Evolutionary conservation across 1,140 invertebrate species (phyloP).

Genomic region (Brachionus angularis): DNA sequence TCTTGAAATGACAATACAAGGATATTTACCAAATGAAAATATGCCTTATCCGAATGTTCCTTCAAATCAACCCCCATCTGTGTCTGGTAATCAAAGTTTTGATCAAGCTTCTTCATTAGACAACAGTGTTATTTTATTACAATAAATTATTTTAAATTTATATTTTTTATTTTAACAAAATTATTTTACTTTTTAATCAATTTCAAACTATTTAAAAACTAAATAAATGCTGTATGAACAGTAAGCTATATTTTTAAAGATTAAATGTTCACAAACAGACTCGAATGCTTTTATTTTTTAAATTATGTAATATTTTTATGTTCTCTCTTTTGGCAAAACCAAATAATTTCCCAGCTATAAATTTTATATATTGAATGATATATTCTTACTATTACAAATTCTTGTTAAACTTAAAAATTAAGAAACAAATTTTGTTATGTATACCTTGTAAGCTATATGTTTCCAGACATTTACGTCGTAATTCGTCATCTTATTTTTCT

Average conservation of each 20-base stretch:
- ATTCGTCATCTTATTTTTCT: too few relatives aligned
- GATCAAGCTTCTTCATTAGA: conserved; percentile 17
- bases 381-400: conserved; percentile 5
- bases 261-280: too few relatives aligned
- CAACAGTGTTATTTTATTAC: conserved; percentile 20
- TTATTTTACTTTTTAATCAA: neutral
- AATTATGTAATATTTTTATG: too few relatives aligned
- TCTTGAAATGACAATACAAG: conserved; percentile 31
- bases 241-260: too few relatives aligned
- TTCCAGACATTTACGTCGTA: too few relatives aligned
- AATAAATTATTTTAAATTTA: conserved; percentile 10
- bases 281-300: too few relatives aligned
- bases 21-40: conserved; percentile 17
- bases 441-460: too few relatives aligned
- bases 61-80: conserved; percentile 26
- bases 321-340: conserved; percentile 13
- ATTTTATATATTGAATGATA: conserved; percentile 13
- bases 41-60: conserved; percentile 16
- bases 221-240: too few relatives aligned
- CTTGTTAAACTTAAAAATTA: conserved; percentile 11
- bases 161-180: neutral
- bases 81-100: conserved; percentile 30
- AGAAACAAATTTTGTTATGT: too few relatives aligned
- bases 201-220: neutral
- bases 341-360: conserved; percentile 1